Evolutionary conservation across 2,113 vertebrate species (phyloP).

Genomic region (Terrapene triunguis): DNA sequence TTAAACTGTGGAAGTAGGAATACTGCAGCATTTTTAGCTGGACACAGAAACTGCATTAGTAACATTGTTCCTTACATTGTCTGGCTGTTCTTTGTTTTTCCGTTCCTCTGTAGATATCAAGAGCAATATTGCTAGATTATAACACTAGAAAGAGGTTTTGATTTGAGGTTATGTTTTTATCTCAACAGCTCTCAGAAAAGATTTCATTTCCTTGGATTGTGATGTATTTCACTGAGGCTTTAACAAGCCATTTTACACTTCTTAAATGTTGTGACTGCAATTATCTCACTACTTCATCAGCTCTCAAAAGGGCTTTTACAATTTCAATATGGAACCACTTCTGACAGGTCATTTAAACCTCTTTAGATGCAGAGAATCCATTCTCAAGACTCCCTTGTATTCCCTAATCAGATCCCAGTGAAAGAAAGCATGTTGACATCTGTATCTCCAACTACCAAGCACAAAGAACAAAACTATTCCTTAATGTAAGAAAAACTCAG

Average conservation of each 20-base stretch:
- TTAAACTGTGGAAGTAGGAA: no score
- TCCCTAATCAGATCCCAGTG: not conserved
- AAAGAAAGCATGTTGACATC: slow-evolving; percentile 30
- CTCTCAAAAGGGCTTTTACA: slow-evolving; percentile 52
- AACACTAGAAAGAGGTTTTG: not conserved
- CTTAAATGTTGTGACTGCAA: slow-evolving; percentile 75
- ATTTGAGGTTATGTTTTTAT: not conserved
- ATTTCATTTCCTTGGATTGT: slow-evolving; percentile 23
- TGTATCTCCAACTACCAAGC: slow-evolving; percentile 20
- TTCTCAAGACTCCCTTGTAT: slow-evolving; percentile 23
- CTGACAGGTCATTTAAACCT: slow-evolving; percentile 55
- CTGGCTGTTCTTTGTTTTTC: not conserved
- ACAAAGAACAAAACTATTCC: not conserved
- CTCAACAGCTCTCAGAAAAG: not conserved
- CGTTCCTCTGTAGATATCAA: not conserved
- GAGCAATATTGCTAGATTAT: not conserved
- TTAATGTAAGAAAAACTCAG: not conserved
- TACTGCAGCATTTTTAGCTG: no score
- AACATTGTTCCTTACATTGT: not conserved
- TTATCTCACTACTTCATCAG: slow-evolving; percentile 69
- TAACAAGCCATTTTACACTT: slow-evolving; percentile 69
- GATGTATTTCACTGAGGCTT: slow-evolving; percentile 11
- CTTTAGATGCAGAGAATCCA: slow-evolving; percentile 18
- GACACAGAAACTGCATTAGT: not conserved
- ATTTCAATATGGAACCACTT: slow-evolving; percentile 52